These are phyloP conservation scores for Syrrhaptes paradoxus DNA, from an alignment of 2,113 vertebrate genomes.

Conservation along the genomic window DNA sequence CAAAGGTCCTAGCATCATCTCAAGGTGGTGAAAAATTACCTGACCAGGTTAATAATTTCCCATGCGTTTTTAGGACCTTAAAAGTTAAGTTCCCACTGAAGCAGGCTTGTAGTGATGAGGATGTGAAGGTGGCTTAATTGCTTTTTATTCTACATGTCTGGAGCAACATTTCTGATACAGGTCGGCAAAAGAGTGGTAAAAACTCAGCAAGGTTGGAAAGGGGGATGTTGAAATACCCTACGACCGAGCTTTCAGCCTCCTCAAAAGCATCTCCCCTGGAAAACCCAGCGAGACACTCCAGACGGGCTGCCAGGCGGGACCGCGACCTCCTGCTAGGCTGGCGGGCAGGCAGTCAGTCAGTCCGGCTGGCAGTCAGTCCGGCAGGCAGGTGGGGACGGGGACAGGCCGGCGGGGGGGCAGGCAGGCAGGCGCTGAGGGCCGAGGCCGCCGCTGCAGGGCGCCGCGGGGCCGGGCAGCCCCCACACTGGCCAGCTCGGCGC, in stretches of 20 bases:
- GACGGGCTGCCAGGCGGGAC: neutral
- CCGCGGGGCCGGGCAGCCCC: too few relatives aligned
- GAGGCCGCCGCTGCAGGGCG: too few relatives aligned
- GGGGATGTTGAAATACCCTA: neutral
- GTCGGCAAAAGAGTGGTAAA: rapidly evolving
- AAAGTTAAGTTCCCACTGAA: neutral
- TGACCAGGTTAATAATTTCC: neutral
- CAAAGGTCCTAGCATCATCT: neutral
- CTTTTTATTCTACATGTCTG: rapidly evolving
- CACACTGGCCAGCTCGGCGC: too few relatives aligned
- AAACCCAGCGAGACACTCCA: rapidly evolving
- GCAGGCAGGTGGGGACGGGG: too few relatives aligned
- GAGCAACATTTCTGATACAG: too few relatives aligned
- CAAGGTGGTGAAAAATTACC: neutral
- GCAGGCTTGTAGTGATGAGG: rapidly evolving
- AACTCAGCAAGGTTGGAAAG: rapidly evolving
- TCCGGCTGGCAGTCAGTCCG: too few relatives aligned
- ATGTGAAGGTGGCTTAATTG: rapidly evolving
- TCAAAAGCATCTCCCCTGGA: rapidly evolving
- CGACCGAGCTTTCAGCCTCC: neutral
- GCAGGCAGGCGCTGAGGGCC: too few relatives aligned
- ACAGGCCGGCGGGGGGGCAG: too few relatives aligned
- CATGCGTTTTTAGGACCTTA: neutral
- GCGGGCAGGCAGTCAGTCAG: neutral
- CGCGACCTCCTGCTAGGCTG: too few relatives aligned